Conservation (phyloP, 2,797 vertebrate genomes). For the Aplochiton taeniatus region DNA sequence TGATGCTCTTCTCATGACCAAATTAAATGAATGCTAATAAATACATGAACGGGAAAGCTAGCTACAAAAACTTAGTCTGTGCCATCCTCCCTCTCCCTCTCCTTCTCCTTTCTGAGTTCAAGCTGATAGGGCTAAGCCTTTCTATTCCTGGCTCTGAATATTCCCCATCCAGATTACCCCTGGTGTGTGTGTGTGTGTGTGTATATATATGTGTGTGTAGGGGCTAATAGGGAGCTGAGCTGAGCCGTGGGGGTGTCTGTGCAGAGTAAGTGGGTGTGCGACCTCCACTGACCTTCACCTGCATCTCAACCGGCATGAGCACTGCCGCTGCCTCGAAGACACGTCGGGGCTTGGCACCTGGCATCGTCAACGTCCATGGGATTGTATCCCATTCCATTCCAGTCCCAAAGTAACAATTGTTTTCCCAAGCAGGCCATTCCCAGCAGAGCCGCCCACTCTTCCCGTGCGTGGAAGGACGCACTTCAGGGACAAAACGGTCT, state of each 20-base stretch:
- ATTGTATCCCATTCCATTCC: too few species aligned
- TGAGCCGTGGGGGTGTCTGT: slow-evolving; percentile 1
- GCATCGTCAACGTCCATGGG: too few species aligned
- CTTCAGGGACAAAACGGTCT: too few species aligned
- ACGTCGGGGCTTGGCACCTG: too few species aligned
- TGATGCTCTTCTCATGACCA: too few species aligned
- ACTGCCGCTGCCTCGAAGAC: too few species aligned
- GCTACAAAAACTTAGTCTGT: not conserved
- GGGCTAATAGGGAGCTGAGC: slow-evolving; percentile 3
- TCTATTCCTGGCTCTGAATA: slow-evolving; percentile 76
- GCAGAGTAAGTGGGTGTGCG: not conserved
- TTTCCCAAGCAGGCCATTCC: too few species aligned
- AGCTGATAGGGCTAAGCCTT: slow-evolving; percentile 71
- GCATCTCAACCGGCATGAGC: not conserved
- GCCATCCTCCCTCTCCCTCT: not conserved
- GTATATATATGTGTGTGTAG: slow-evolving; percentile 13
- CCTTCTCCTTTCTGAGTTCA: not conserved
- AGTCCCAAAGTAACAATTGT: too few species aligned
- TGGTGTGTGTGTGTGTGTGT: slow-evolving; percentile 15
- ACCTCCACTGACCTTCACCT: slow-evolving; percentile 11
- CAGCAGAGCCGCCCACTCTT: too few species aligned
- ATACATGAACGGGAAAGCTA: not conserved
- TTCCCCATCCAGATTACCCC: slow-evolving; percentile 70
- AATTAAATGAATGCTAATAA: too few species aligned
- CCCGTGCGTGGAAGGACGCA: too few species aligned